phyloP scores from a whole-genome alignment of 2,113 vertebrate genomes.

The Lophochroa leadbeateri region DNA sequence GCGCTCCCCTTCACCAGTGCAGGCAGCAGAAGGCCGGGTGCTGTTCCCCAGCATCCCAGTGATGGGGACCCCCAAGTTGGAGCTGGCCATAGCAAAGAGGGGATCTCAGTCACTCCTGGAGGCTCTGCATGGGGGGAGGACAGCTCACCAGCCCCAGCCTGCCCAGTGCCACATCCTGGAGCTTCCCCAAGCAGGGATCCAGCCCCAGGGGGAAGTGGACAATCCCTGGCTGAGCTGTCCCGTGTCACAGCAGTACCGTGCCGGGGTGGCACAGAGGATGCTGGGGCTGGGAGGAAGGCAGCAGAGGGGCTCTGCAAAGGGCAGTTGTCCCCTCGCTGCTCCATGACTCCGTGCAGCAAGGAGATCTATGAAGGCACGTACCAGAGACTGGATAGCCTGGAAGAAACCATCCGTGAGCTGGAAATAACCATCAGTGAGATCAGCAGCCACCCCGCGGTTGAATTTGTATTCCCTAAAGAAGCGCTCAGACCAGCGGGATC shows the following conservation, averaged over 20 bases:
- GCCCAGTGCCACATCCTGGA: conserved; percentile 40
- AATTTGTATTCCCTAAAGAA: not conserved
- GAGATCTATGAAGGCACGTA: conserved; percentile 69
- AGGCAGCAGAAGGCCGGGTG: not conserved
- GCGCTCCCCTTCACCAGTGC: not conserved
- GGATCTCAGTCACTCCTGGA: not conserved
- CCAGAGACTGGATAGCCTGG: conserved; percentile 86
- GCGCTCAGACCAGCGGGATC: not conserved
- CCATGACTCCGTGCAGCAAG: not conserved
- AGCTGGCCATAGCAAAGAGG: not conserved
- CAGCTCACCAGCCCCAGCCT: not conserved
- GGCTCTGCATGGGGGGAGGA: rapidly evolving
- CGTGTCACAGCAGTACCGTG: not conserved
- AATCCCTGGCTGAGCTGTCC: not conserved
- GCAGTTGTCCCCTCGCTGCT: rapidly evolving
- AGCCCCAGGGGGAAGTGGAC: rapidly evolving
- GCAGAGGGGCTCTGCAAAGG: not conserved
- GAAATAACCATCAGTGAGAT: conserved; percentile 88
- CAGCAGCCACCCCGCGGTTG: conserved; percentile 63
- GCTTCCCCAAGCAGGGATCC: not conserved
- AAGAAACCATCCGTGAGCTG: conserved; percentile 90
- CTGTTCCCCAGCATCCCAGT: rapidly evolving
- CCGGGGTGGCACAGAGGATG: not conserved
- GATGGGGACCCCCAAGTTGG: not conserved
- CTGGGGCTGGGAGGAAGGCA: rapidly evolving